Conservation (phyloP, 2,113 vertebrate genomes). For the Ancistrus triradiatus region DNA sequence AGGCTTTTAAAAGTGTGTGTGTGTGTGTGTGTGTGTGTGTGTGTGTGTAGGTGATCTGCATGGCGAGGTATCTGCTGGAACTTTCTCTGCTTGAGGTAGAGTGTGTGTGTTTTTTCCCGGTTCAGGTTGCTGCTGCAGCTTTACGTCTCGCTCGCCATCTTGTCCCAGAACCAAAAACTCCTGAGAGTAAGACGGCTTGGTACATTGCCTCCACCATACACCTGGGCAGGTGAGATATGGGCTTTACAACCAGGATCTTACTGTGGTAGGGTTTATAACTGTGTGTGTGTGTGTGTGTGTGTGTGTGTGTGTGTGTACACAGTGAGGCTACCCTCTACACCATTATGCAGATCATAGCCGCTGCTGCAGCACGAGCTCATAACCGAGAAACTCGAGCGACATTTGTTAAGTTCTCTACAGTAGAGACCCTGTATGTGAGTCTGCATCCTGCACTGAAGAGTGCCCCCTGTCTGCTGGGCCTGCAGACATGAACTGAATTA, state of each 20-base stretch:
- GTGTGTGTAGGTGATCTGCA: conserved; percentile 64
- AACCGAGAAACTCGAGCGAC: conserved; percentile 59
- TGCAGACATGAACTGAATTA: conserved; percentile 25
- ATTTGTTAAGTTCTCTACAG: conserved; percentile 76
- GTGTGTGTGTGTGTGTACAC: conserved; percentile 22
- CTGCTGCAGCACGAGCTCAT: conserved; percentile 63
- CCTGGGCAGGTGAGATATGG: conserved; percentile 68
- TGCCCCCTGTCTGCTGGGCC: conserved; percentile 45
- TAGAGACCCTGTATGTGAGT: conserved; percentile 69
- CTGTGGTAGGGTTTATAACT: too few relatives aligned
- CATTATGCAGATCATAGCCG: conserved; percentile 66
- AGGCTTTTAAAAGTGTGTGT: too few relatives aligned
- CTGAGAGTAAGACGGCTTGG: conserved; percentile 59
- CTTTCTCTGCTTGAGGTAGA: conserved; percentile 74
- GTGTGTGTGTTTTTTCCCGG: conserved; percentile 68
- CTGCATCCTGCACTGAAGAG: conserved; percentile 61
- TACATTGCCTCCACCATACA: conserved; percentile 57
- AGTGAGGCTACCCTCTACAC: conserved; percentile 66
- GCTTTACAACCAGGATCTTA: too few relatives aligned
- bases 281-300: too few relatives aligned
- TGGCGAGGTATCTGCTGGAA: conserved; percentile 82
- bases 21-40: too few relatives aligned
- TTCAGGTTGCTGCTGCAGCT: conserved; percentile 72
- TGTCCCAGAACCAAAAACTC: conserved; percentile 54
- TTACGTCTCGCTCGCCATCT: conserved; percentile 72